Conservation (phyloP, 2,797 vertebrate species). For the Salmo trutta region DNA sequence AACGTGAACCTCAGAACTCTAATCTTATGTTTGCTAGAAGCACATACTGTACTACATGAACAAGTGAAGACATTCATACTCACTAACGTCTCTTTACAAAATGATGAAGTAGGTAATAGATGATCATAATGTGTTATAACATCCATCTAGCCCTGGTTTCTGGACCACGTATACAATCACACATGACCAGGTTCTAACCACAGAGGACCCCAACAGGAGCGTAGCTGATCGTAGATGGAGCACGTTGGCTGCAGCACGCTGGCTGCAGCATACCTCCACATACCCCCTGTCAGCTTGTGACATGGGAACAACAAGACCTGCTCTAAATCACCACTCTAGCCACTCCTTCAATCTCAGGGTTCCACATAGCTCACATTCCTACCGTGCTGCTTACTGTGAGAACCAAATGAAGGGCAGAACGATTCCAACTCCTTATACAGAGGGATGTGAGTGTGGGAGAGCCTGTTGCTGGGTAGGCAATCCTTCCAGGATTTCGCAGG, state of each 20-base stretch:
- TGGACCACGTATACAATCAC: background rate
- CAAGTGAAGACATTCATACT: background rate
- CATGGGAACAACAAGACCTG: slow-evolving; percentile 71
- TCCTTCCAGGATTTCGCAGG: too few species aligned
- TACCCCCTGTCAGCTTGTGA: slow-evolving; percentile 65
- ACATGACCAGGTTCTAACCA: background rate
- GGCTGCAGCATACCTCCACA: slow-evolving; percentile 54
- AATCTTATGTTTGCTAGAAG: background rate
- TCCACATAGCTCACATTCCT: slow-evolving; percentile 74
- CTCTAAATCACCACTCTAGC: slow-evolving; percentile 68
- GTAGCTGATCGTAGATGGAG: slow-evolving; percentile 21
- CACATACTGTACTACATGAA: background rate
- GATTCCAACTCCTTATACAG: slow-evolving; percentile 55
- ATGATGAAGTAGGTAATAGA: background rate
- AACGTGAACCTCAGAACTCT: background rate
- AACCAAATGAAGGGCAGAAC: slow-evolving; percentile 61
- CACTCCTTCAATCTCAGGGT: slow-evolving; percentile 48
- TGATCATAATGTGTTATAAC: too few species aligned
- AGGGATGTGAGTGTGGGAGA: slow-evolving; percentile 11
- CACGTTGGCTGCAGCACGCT: background rate
- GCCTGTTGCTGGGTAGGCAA: background rate
- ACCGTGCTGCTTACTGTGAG: slow-evolving; percentile 64
- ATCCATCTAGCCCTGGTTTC: background rate
- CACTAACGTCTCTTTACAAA: background rate
- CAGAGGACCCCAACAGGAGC: background rate